Base-by-base conservation (phyloP, 30 jellyfish, hydroid and myxozoan species). In the Pseudorhiza aurosa region DNA sequence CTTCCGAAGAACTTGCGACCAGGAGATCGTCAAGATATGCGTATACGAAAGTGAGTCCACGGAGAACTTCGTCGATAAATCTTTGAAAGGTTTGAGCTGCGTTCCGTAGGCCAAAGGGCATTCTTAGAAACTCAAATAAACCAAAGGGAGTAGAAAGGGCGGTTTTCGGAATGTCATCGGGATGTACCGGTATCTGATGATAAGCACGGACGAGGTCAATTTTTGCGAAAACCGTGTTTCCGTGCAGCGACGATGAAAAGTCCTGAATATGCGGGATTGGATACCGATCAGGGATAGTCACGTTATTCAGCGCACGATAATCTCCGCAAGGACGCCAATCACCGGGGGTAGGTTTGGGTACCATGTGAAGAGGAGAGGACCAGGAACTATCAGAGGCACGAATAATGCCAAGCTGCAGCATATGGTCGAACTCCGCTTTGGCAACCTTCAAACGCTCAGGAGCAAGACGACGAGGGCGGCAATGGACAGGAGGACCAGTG, bases 381-480 rank as follows among this genome's bases (percentile, higher is more conserved):
- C 91, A 62, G 32, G 37, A 33, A 58, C 85, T 53, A 28, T 46
- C 44, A 25, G 91, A 59, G 2, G 91, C 74, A 11, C 65, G 47
- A 28, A 77, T 77, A 64, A 82, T 82, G 33, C 95, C 95, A 71
- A 82, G 95, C 44, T 70, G 82, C 22, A 69, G 82, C 90, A 82
- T 82, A 32, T 57, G 81, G 22, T 82, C 88, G 58, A 82, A 71
- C 32, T 82, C 83, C 1, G 68, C 22, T 43, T 64, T 69, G 32
- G 95, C 95, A 24, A 64, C 47, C 24, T 40, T 72, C 30, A 82
- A 8, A 8, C 57, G 83, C 47, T 72, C 76, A 1, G 90, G 90
- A 35, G 65, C 73, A 18, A 84, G 75, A 18, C 87, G 84, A 4
- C 93, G 92, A 4, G 95, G 95, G 25, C 77, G 82, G 51, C 82